Evolutionary conservation across 2,113 vertebrate genomes (phyloP).

Genomic region (Lasiurus borealis): DNA sequence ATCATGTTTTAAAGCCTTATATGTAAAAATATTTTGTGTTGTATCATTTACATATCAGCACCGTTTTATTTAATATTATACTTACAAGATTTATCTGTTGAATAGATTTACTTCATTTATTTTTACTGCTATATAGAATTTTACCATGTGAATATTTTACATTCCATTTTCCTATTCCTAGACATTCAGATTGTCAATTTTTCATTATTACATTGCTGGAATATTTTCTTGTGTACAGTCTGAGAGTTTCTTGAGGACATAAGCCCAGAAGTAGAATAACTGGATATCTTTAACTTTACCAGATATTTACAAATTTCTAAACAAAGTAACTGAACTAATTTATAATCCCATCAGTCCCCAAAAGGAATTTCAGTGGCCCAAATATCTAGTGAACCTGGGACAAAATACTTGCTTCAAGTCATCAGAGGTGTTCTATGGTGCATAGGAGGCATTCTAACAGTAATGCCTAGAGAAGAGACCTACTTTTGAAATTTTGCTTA

Average conservation of each 20-base stretch:
- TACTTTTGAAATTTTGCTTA: not conserved
- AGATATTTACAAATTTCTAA: conserved; percentile 20
- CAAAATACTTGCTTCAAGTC: conserved; percentile 15
- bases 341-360: not conserved
- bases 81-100: not conserved
- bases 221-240: not conserved
- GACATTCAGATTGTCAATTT: conserved; percentile 6
- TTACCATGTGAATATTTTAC: not conserved
- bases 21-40: not conserved
- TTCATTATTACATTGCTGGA: not conserved
- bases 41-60: not conserved
- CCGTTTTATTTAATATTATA: not conserved
- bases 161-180: not conserved
- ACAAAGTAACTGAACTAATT: conserved; percentile 4
- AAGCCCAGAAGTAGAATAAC: conserved; percentile 4
- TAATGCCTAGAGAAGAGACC: not conserved
- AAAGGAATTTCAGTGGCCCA: conserved; percentile 35
- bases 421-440: not conserved
- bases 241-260: conserved; percentile 30
- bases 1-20: conserved; percentile 34
- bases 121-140: not conserved
- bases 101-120: conserved; percentile 2
- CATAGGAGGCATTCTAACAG: not conserved
- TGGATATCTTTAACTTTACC: conserved; percentile 26
- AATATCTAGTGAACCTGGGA: not conserved